These are phyloP conservation scores for Megamerina dolium DNA, from an alignment of 2,888 invertebrate species.

Conservation along the genomic window DNA sequence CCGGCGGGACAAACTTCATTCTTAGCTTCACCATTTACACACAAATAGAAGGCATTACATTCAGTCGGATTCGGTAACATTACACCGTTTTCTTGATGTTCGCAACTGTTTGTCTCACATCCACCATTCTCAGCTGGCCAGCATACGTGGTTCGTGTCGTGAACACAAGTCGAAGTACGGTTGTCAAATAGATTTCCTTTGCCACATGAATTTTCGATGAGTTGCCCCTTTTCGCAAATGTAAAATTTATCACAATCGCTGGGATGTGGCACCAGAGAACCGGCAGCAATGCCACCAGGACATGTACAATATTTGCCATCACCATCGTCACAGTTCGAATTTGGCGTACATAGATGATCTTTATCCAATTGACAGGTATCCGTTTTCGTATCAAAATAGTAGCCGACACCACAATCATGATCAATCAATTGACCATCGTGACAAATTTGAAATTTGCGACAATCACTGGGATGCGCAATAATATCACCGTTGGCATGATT, in stretches of 20 bases:
- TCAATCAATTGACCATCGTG: slow-evolving; percentile 22
- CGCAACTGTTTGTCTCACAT: neutral
- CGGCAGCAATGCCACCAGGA: slow-evolving; percentile 22
- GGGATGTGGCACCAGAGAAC: slow-evolving; percentile 23
- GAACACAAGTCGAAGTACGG: neutral
- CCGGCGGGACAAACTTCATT: slow-evolving; percentile 15
- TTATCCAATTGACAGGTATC: slow-evolving; percentile 24
- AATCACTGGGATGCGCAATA: slow-evolving; percentile 15
- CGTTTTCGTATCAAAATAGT: slow-evolving; percentile 23
- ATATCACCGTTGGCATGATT: slow-evolving; percentile 14
- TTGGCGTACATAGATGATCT: neutral
- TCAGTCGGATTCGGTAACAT: slow-evolving; percentile 17
- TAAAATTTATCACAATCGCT: neutral
- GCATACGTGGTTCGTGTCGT: slow-evolving; percentile 9
- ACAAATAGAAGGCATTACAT: slow-evolving; percentile 10
- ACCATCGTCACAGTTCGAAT: too few species aligned
- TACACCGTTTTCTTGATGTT: slow-evolving; percentile 20
- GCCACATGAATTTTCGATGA: slow-evolving; percentile 1
- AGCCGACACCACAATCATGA: slow-evolving; percentile 22
- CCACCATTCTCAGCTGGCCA: slow-evolving; percentile 13
- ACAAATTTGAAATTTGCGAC: slow-evolving; percentile 26
- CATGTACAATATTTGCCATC: slow-evolving; percentile 20
- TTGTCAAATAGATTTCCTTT: neutral
- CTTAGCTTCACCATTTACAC: slow-evolving; percentile 4
- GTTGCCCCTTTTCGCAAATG: neutral